Evolutionary conservation across 2,888 invertebrate species (phyloP), one percentile per base, ranked within the genome.

Genomic region (Lamellibrachia columna): DNA sequence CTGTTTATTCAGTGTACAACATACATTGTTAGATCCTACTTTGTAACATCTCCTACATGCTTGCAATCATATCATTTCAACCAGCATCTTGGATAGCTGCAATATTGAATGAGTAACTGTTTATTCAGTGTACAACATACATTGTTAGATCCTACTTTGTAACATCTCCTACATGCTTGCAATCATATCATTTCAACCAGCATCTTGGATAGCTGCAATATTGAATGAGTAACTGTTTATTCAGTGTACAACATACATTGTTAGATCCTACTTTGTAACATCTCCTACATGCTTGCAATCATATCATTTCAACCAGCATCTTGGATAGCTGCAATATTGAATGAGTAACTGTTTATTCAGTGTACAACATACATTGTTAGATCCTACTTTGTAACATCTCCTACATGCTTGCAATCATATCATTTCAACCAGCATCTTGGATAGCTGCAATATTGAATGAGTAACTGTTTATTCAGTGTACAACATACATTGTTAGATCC

Each of bases 61-160:
- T 75, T 15, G 75, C 4, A 15, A 22, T 40, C 0, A 40, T 40
- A 40, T 40, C 40, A 40, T 40, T 40, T 40, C n/a, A n/a, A n/a
- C n/a, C n/a, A 96, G 93, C 0, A 95, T 95, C 94, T 96, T 96
- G 3, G 96, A 96, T 11, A 96, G 95, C 95, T 96, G 93, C 8
- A 91, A 90, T 58, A 58, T 7, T 75, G 1, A 75, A 22, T 22
- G 75, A 15, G n/a, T 75, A 75, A 22, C 22, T 6, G 11, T 75
- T 75, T 22, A 58, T 58, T 75, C 1, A 22, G 0, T 75, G 22
- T 75, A 22, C 75, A 6, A 22, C n/a, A 75, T 6, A n/a, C 15
- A 75, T 3, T 22, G 75, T 22, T 75, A n/a, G 22, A 75, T 22
- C 22, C 40, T 40, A 40, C 40, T 40, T 40, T 40, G 15, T 22